Base-by-base conservation (phyloP, 2,888 invertebrate genomes). In the Cordilura impudica region DNA sequence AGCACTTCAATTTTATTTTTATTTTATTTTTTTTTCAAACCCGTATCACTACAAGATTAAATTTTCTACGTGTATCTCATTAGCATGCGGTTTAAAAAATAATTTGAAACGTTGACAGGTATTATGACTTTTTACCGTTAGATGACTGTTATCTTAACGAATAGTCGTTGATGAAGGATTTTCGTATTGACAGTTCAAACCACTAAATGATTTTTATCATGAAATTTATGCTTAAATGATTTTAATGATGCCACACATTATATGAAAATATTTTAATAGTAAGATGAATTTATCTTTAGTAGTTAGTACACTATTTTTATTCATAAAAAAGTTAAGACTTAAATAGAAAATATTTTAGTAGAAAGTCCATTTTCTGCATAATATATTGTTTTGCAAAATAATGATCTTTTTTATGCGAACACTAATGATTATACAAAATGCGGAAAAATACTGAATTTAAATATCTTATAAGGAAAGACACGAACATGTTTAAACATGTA, bases 51-150 rank as follows among this genome's bases (percentile, higher is more conserved):
- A 39, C 12, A n/a, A n/a, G 35, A 39, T 39, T 39, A 39, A 39
- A 39, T 39, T 69, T 69, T 61, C 21, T 60, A 43, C 66, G 23
- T 60, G 35, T 45, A 67, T 66, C 66, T 65, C 58, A 66, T 73
- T 73, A 73, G 58, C 60, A 51, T 67, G 74, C 31, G 66, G 66
- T 53, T 60, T 54, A 35, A 8, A 3, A 18, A 19, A 12, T n/a
- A 43, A 70, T 39, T 35, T 49, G 29, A 63, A 63, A 49, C 39
- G 49, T 49, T 75, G 69, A 63, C 75, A 69, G 75, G 75, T 75
- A 75, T 75, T 75, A 75, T 75, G 75, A 69, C 47, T 35, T 54
- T 75, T 69, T 75, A 75, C 75, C 67, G 75, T 75, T 75, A 75
- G 54, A 49, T 63, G 74, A 61, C 54, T 43, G 60, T 67, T 72